phyloP scores from a whole-genome alignment of 1,140 invertebrate genomes.

The Drosophila mayri region DNA sequence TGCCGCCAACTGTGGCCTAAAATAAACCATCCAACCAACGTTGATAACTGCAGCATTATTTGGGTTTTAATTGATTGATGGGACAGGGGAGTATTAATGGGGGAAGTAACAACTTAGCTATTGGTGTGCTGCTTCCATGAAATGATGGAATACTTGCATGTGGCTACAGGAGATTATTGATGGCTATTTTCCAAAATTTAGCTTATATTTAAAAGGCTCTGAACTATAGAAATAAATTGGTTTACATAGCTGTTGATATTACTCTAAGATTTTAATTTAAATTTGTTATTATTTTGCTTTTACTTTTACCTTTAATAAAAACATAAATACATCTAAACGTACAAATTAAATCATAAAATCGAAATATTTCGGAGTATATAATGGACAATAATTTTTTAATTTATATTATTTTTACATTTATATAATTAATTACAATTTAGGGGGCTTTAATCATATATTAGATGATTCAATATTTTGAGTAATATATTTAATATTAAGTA shows the following conservation, averaged over 20 bases:
- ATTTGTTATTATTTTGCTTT: no score
- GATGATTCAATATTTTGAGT: no score
- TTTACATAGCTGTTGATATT: background rate
- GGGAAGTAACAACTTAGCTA: no score
- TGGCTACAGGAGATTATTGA: background rate
- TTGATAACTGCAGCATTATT: conserved; percentile 30
- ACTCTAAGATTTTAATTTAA: background rate
- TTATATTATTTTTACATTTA: no score
- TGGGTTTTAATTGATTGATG: conserved; percentile 1
- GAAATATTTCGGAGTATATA: no score
- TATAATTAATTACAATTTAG: no score
- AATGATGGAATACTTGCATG: background rate
- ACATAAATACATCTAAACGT: no score
- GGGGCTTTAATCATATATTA: no score
- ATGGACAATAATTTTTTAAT: no score
- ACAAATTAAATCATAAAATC: no score
- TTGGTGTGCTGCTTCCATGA: background rate
- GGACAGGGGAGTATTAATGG: background rate
- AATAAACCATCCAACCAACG: conserved; percentile 20
- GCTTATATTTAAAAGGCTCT: background rate
- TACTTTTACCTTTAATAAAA: no score
- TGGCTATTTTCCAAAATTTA: background rate
- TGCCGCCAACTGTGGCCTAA: conserved; percentile 77
- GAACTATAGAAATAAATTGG: background rate
- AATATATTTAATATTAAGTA: no score